Evolutionary conservation across 2,888 invertebrate species (phyloP), one percentile per base, ranked within the genome.

Genomic region (Drosophila atripex): DNA sequence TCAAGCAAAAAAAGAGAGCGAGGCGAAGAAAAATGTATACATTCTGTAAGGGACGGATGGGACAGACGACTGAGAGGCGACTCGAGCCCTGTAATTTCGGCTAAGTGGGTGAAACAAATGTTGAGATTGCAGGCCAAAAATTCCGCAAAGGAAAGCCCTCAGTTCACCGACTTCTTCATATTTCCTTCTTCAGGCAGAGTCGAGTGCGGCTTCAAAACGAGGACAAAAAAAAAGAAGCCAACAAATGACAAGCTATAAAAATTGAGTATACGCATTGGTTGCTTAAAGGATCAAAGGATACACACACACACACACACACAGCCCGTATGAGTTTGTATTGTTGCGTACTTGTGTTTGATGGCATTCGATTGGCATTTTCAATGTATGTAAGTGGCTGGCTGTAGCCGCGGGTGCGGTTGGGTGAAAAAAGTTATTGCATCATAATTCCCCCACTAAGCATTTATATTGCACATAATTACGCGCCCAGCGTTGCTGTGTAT

Each of bases 211-310:
- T 49, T 41, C 11, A 52, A 60, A 18, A 21, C 8, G 53, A 46
- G 46, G 57, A 23, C 9, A 61, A 53, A 25, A 61, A 53, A 25
- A 60, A 46, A 55, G 54, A 47, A 47, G 69, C 53, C 78, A 63
- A 63, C 75, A 72, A 85, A 87, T 78, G 87, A 78, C 86, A 76
- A 87, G 80, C 85, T 71, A 85, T 83, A 83, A 83, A 83, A 83
- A 87, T 87, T 80, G 78, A 87, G 78, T 73, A 75, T 87, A 77
- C 84, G 84, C 72, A 78, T 71, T 85, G 85, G 73, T 78, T 80
- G 64, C 82, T 87, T 76, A 80, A 77, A 69, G 80, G 80, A 80
- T 80, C 86, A 83, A 54, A 52, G 71, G 54, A 65, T 64, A 28
- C 51, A 25, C 52, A 28, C 41, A 30, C 39, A 28, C 51, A 25